phyloP scores from a whole-genome alignment of 2,113 vertebrate species.

The Hypanus sabinus region DNA sequence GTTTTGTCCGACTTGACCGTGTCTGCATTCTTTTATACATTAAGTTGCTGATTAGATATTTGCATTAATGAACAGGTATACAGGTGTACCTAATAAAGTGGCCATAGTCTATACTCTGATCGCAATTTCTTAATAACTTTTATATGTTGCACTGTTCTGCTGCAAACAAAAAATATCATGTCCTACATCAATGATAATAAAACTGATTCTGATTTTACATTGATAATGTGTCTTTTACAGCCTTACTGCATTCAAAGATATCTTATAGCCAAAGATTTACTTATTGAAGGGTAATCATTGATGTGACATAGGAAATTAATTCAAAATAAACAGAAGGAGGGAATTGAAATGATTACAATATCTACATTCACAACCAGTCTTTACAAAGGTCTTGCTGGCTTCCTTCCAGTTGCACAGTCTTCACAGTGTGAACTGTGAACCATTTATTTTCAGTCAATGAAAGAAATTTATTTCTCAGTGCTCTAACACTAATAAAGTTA shows the following conservation, averaged over 20 bases:
- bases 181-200: too few relatives aligned
- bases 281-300: not conserved
- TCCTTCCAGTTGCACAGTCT: not conserved
- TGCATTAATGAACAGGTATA: too few relatives aligned
- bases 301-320: not conserved
- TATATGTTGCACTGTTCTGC: too few relatives aligned
- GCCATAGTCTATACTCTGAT: too few relatives aligned
- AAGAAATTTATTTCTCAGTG: conserved; percentile 3
- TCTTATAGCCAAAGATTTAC: not conserved
- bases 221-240: not conserved
- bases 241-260: not conserved
- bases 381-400: not conserved
- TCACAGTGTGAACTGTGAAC: not conserved
- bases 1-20: too few relatives aligned
- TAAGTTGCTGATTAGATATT: too few relatives aligned
- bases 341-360: not conserved
- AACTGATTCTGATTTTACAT: not conserved
- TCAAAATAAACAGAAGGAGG: not conserved
- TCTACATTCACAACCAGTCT: not conserved
- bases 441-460: not conserved
- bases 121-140: too few relatives aligned
- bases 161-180: too few relatives aligned
- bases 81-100: too few relatives aligned
- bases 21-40: too few relatives aligned
- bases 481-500: not conserved